Conservation (phyloP, 2,797 vertebrate genomes). For the Mormyrus hasselquistii region DNA sequence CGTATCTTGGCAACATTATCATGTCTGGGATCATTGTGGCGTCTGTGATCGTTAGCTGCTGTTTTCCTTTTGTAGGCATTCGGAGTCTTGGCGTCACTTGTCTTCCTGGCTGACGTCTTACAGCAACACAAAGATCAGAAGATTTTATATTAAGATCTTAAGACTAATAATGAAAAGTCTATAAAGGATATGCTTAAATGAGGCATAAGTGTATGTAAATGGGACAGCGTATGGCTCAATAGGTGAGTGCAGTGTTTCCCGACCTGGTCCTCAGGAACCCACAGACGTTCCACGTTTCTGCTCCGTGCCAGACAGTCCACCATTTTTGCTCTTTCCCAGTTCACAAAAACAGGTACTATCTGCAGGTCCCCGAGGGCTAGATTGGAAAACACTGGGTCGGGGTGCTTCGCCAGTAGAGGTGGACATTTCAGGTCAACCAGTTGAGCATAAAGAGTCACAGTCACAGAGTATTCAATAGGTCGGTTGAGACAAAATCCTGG, state of each 20-base stretch:
- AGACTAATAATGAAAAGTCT: background rate
- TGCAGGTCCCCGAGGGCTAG: background rate
- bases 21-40: background rate
- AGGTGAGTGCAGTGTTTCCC: background rate
- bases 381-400: background rate
- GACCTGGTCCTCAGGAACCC: background rate
- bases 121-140: background rate
- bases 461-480: too few relatives aligned
- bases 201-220: background rate
- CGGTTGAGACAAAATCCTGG: too few relatives aligned
- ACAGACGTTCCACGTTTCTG: background rate
- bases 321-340: background rate
- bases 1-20: background rate
- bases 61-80: constrained; percentile 32
- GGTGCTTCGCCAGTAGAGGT: background rate
- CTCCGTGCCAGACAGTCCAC: background rate
- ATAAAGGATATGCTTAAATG: background rate
- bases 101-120: constrained; percentile 47
- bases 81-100: constrained; percentile 50
- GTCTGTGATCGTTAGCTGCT: constrained; percentile 41
- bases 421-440: too few relatives aligned
- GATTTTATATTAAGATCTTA: background rate
- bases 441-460: too few relatives aligned
- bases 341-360: background rate
- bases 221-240: background rate